phyloP scores from a whole-genome alignment of 1,140 invertebrate genomes.

The Mycetomoellerius zeteki region DNA sequence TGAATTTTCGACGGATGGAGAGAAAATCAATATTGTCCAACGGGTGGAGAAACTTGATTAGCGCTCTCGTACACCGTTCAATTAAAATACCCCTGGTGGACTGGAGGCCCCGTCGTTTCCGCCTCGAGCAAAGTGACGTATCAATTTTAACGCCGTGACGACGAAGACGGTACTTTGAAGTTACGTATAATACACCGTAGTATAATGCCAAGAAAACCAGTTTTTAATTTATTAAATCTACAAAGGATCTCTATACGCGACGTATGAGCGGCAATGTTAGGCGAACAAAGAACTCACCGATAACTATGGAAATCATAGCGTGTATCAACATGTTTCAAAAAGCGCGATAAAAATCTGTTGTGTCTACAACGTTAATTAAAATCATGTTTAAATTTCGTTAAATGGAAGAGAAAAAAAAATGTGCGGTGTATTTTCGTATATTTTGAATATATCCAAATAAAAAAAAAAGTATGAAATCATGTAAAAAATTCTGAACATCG shows the following conservation, averaged over 20 bases:
- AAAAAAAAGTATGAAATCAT: slow-evolving; percentile 27
- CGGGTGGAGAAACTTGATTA: slow-evolving; percentile 75
- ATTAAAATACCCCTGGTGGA: slow-evolving; percentile 71
- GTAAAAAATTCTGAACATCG: not conserved
- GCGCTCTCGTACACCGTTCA: slow-evolving; percentile 73
- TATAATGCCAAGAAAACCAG: slow-evolving; percentile 3
- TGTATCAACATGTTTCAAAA: not conserved
- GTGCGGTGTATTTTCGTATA: not conserved
- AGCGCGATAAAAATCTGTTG: slow-evolving; percentile 27
- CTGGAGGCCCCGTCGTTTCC: slow-evolving; percentile 21
- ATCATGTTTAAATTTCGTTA: slow-evolving; percentile 33
- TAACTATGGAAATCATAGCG: slow-evolving; percentile 16
- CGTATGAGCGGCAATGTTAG: slow-evolving; percentile 8
- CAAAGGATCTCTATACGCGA: not conserved
- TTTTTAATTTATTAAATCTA: slow-evolving; percentile 61
- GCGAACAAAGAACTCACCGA: slow-evolving; percentile 13
- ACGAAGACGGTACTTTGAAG: slow-evolving; percentile 48
- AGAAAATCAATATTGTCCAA: slow-evolving; percentile 77
- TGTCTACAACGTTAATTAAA: slow-evolving; percentile 40
- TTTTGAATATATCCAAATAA: not conserved
- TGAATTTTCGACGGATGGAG: slow-evolving; percentile 74
- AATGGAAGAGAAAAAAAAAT: slow-evolving; percentile 3
- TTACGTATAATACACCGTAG: not conserved
- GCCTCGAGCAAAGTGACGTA: slow-evolving; percentile 65
- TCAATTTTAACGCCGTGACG: slow-evolving; percentile 56